Evolutionary conservation across 2,888 invertebrate genomes (phyloP).

Genomic region (Clistopyga incitator): DNA sequence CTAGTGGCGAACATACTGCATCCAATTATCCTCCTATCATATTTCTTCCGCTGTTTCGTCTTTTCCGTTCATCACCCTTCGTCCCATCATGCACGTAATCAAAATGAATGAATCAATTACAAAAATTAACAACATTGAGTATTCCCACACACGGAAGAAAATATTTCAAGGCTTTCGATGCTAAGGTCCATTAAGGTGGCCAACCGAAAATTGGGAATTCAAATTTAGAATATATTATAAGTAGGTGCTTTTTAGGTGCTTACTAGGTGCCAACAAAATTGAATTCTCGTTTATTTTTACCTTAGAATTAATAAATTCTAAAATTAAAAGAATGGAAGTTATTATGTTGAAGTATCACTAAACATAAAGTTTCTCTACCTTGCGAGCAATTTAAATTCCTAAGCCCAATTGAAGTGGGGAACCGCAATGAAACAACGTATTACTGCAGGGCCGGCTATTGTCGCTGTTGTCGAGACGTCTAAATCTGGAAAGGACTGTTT

Average conservation of each 20-base stretch:
- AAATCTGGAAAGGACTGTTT: constrained; percentile 50
- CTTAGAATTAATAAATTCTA: too few species aligned
- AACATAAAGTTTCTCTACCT: neutral
- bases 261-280: too few species aligned
- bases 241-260: too few species aligned
- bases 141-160: neutral
- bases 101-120: constrained; percentile 17
- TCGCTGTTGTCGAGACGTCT: constrained; percentile 24
- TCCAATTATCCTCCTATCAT: constrained; percentile 46
- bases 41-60: constrained; percentile 41
- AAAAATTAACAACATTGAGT: neutral
- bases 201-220: too few species aligned
- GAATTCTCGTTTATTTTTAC: too few species aligned
- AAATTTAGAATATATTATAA: too few species aligned
- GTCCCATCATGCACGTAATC: neutral
- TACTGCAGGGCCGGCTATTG: constrained; percentile 5
- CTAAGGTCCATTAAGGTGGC: too few species aligned
- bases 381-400: neutral
- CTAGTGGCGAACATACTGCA: neutral
- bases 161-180: neutral
- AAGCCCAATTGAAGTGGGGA: neutral
- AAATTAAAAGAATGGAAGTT: too few species aligned
- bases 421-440: neutral
- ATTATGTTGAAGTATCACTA: neutral
- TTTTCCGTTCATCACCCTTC: constrained; percentile 13